Conservation (phyloP, 2,797 vertebrate species). For the Spinus olivaceus region DNA sequence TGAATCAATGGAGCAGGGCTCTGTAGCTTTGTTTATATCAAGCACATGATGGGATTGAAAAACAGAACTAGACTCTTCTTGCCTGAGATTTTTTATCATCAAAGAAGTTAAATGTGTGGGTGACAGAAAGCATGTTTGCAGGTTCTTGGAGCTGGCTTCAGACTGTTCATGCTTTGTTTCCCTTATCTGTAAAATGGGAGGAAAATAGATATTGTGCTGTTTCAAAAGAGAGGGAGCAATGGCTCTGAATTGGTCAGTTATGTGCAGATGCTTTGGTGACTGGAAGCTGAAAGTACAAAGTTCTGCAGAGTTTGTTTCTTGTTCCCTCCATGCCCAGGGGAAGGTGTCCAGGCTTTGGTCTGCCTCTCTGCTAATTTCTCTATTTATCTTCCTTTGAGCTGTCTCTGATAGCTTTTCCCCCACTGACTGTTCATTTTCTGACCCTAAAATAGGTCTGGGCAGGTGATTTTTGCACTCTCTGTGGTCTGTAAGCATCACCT, state of each 20-base stretch:
- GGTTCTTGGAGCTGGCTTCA: neutral
- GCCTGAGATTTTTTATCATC: neutral
- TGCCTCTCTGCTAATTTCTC: neutral
- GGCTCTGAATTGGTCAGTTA: neutral
- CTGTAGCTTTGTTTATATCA: neutral
- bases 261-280: neutral
- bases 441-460: neutral
- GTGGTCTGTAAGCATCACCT: neutral
- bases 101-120: neutral
- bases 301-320: neutral
- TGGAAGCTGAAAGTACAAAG: neutral
- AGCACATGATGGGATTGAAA: neutral
- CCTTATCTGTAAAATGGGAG: neutral
- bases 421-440: neutral
- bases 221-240: neutral
- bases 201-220: rapidly evolving
- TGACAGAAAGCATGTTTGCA: neutral
- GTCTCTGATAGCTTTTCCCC: neutral
- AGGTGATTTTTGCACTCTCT: neutral
- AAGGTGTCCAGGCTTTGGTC: neutral
- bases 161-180: neutral
- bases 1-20: neutral
- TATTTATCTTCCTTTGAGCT: neutral
- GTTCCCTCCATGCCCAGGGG: rapidly evolving
- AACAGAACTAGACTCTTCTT: neutral